These are phyloP conservation scores for Nasonia vitripennis DNA, from an alignment of 1,140 invertebrate genomes.

Conservation along the genomic window DNA sequence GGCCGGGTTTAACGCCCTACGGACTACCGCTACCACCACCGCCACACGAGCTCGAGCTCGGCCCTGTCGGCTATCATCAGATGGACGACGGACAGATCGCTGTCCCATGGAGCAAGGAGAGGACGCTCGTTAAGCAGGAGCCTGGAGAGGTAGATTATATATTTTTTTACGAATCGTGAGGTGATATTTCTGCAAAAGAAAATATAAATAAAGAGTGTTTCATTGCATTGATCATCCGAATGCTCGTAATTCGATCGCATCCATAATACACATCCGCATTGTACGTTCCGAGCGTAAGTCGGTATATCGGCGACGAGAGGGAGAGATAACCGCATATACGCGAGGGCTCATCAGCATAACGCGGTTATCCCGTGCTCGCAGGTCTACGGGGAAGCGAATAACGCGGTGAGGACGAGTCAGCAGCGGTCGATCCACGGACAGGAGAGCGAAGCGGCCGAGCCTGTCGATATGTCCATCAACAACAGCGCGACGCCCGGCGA, in stretches of 20 bases:
- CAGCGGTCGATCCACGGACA: constrained; percentile 38
- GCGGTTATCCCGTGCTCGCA: constrained; percentile 15
- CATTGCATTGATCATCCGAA: too few species aligned
- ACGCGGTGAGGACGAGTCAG: neutral
- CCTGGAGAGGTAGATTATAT: constrained; percentile 34
- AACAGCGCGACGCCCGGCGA: constrained; percentile 51
- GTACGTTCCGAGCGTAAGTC: too few species aligned
- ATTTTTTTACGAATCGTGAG: too few species aligned
- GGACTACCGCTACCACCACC: neutral
- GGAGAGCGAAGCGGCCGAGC: constrained; percentile 53
- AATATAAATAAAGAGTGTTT: too few species aligned
- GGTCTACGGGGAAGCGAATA: constrained; percentile 42
- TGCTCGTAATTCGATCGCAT: too few species aligned
- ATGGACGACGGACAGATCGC: constrained; percentile 19
- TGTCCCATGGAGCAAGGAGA: constrained; percentile 35
- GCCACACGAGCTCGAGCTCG: constrained; percentile 30
- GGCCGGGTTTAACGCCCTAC: constrained; percentile 1
- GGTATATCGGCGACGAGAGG: neutral
- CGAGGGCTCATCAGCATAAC: constrained; percentile 11
- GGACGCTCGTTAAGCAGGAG: constrained; percentile 43
- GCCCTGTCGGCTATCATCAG: neutral
- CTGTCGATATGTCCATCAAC: constrained; percentile 64
- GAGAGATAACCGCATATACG: neutral
- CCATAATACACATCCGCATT: too few species aligned
- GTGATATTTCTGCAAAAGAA: too few species aligned